Evolutionary conservation across 2,888 invertebrate species (phyloP).

Genomic region (Lasioglossum vierecki): DNA sequence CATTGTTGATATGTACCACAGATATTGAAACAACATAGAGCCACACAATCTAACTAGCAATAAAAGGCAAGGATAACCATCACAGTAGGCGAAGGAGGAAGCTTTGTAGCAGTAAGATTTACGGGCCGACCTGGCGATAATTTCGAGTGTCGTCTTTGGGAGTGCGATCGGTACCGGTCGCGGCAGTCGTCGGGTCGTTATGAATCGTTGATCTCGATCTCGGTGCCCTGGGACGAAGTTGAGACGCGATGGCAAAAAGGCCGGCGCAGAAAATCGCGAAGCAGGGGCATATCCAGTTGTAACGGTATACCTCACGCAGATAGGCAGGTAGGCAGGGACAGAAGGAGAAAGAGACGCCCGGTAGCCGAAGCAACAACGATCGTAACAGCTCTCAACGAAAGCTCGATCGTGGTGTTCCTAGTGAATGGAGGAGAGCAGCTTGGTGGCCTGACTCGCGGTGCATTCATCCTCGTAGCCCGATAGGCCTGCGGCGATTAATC

Average conservation of each 20-base stretch:
- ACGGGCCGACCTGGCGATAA: not conserved
- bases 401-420: slow-evolving; percentile 52
- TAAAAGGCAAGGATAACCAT: not conserved
- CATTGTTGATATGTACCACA: not conserved
- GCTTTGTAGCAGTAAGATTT: not conserved
- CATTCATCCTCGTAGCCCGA: slow-evolving; percentile 65
- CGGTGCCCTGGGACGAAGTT: slow-evolving; percentile 21
- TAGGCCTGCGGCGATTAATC: slow-evolving; percentile 68
- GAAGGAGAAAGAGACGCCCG: slow-evolving; percentile 25
- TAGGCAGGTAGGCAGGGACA: slow-evolving; percentile 20
- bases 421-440: slow-evolving; percentile 62
- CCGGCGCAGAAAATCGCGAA: slow-evolving; percentile 65
- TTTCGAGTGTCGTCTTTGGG: not conserved
- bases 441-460: slow-evolving; percentile 66
- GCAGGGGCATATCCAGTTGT: slow-evolving; percentile 64
- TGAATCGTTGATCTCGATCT: slow-evolving; percentile 56
- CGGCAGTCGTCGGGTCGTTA: slow-evolving; percentile 23
- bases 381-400: slow-evolving; percentile 61
- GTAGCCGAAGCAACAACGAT: slow-evolving; percentile 19
- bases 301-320: slow-evolving; percentile 61
- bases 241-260: slow-evolving; percentile 61
- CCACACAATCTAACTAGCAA: not conserved
- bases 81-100: not conserved
- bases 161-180: not conserved
- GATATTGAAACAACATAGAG: too few relatives aligned